A percentile compares a stretch with the other conserved stretches of the same genome.
Evolutionary conservation across 2,888 invertebrate species (phyloP).

Genomic region (Eupithecia tripunctaria): DNA sequence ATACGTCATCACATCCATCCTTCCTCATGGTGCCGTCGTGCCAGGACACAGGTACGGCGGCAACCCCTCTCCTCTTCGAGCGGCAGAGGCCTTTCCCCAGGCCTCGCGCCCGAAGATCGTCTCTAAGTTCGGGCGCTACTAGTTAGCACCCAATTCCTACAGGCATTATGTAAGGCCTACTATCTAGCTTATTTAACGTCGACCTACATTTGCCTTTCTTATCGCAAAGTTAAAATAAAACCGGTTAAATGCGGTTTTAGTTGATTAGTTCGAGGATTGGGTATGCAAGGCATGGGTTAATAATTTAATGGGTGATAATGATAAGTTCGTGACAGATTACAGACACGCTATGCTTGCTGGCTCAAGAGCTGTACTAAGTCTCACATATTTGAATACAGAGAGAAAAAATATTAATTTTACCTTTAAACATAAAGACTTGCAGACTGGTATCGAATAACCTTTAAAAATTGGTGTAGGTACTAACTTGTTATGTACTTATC

Average conservation of each 20-base stretch:
- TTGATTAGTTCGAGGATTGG: background rate
- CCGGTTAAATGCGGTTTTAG: background rate
- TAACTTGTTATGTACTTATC: background rate
- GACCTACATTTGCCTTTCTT: slow-evolving; percentile 1
- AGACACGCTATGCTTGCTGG: background rate
- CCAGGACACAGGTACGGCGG: too few relatives aligned
- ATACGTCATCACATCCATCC: too few relatives aligned
- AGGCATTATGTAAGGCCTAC: background rate
- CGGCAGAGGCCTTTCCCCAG: too few relatives aligned
- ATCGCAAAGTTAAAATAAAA: slow-evolving; percentile 4
- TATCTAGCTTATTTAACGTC: background rate
- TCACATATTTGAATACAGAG: background rate
- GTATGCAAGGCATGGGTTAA: background rate
- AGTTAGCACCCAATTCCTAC: too few relatives aligned
- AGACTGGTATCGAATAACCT: too few relatives aligned
- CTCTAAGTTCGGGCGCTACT: too few relatives aligned
- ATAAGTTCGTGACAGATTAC: slow-evolving; percentile 2
- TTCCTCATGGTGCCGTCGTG: too few relatives aligned
- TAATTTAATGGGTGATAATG: background rate
- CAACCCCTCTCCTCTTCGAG: too few relatives aligned
- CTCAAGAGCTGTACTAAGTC: background rate
- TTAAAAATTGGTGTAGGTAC: background rate
- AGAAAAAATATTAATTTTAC: too few relatives aligned
- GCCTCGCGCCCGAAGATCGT: too few relatives aligned
- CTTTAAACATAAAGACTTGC: too few relatives aligned